Evolutionary conservation across 2,113 vertebrate species (phyloP).

Genomic region (Strix uralensis): DNA sequence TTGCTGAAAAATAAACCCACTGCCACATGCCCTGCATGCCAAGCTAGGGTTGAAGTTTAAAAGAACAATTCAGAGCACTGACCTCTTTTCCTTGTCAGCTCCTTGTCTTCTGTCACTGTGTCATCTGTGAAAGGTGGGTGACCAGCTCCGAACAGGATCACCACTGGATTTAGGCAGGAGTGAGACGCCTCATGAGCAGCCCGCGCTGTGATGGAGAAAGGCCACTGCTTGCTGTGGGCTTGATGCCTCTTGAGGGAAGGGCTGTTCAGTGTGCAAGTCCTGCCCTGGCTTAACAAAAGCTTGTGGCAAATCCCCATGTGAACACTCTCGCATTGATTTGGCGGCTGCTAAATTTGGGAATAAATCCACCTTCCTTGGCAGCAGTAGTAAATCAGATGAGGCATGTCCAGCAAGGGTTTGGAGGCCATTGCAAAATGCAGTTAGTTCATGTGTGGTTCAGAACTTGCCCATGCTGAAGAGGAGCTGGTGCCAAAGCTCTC

Average conservation of each 20-base stretch:
- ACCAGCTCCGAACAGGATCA: not conserved
- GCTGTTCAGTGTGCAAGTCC: not conserved
- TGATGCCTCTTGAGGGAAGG: not conserved
- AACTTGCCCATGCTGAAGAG: not conserved
- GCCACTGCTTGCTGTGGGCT: not conserved
- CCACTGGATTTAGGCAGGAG: not conserved
- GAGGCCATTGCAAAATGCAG: not conserved
- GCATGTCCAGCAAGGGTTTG: not conserved
- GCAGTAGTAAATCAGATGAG: not conserved
- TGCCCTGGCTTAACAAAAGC: not conserved
- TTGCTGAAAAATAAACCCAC: not conserved
- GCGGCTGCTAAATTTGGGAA: not conserved
- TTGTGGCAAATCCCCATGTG: slow-evolving; percentile 4
- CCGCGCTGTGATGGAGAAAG: rapidly evolving
- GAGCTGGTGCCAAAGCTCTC: not conserved
- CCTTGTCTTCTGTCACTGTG: not conserved
- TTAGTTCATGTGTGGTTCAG: not conserved
- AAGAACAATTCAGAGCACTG: not conserved
- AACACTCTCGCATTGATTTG: not conserved
- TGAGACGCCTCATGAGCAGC: not conserved
- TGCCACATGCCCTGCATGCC: not conserved
- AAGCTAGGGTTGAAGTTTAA: not conserved
- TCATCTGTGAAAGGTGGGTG: not conserved
- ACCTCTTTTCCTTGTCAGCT: not conserved
- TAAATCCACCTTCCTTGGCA: slow-evolving; percentile 25